These are phyloP conservation scores for Momotus momota DNA, from an alignment of 2,797 vertebrate species.

Conservation along the genomic window DNA sequence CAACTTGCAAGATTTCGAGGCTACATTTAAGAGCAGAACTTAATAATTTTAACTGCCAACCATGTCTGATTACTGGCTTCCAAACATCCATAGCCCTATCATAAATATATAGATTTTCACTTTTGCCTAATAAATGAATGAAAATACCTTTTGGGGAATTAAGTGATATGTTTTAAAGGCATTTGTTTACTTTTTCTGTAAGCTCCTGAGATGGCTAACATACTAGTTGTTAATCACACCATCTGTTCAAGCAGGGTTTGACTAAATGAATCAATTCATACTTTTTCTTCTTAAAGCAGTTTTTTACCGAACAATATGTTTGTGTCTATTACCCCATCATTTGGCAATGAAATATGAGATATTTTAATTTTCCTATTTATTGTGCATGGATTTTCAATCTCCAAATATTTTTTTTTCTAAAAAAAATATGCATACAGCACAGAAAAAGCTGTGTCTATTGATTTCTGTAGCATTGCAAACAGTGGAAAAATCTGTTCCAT, in stretches of 20 bases:
- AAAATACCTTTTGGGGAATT: conserved; percentile 76
- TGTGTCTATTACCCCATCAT: conserved; percentile 82
- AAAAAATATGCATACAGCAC: conserved; percentile 73
- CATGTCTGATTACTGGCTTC: background rate
- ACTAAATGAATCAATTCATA: conserved; percentile 80
- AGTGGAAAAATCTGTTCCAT: conserved; percentile 82
- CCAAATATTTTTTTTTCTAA: conserved; percentile 80
- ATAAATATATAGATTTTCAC: conserved; percentile 61
- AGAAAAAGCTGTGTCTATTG: conserved; percentile 81
- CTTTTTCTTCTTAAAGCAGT: conserved; percentile 78
- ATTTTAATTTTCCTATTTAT: conserved; percentile 85
- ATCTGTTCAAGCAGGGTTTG: conserved; percentile 81
- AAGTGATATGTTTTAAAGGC: conserved; percentile 76
- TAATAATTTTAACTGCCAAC: background rate
- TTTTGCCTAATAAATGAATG: conserved; percentile 75
- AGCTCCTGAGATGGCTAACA: conserved; percentile 86
- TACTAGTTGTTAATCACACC: conserved; percentile 84
- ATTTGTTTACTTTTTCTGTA: conserved; percentile 81
- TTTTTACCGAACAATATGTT: conserved; percentile 83
- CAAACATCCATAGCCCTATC: conserved; percentile 13
- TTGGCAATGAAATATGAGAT: conserved; percentile 82
- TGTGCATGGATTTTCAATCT: conserved; percentile 80
- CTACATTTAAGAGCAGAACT: background rate
- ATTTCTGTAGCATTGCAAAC: conserved; percentile 81
- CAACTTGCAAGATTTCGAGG: background rate